phyloP scores from a whole-genome alignment of 1,140 invertebrate genomes.

The Drosophila navojoa region DNA sequence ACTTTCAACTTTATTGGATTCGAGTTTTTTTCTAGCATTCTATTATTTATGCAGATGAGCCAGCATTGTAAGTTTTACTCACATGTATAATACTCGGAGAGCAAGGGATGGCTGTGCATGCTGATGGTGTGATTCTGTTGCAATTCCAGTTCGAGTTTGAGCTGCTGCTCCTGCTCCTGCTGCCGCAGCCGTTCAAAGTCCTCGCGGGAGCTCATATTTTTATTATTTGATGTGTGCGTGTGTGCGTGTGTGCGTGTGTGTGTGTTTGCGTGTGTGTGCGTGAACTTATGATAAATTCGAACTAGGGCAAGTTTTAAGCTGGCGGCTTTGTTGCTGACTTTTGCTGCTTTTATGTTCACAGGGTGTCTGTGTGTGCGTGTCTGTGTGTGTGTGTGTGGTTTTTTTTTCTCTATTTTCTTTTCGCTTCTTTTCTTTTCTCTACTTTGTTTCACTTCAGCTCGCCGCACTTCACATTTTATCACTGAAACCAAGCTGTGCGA shows the following conservation, averaged over 20 bases:
- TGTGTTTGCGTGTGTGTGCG: slow-evolving; percentile 13
- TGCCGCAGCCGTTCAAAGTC: slow-evolving; percentile 32
- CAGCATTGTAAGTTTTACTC: slow-evolving; percentile 34
- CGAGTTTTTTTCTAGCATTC: not conserved
- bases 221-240: slow-evolving; percentile 12
- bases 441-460: slow-evolving; percentile 34
- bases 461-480: slow-evolving; percentile 64
- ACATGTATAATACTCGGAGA: slow-evolving; percentile 75
- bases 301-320: slow-evolving; percentile 46
- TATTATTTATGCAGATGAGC: not conserved
- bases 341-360: slow-evolving; percentile 26
- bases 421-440: not conserved
- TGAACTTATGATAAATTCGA: slow-evolving; percentile 49
- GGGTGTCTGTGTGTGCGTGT: not conserved
- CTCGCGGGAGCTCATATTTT: slow-evolving; percentile 57
- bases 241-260: no score
- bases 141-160: slow-evolving; percentile 26
- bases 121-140: slow-evolving; percentile 45
- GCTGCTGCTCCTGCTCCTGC: slow-evolving; percentile 37
- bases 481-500: slow-evolving; percentile 30
- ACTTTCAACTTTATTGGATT: not conserved
- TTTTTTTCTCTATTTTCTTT: not conserved
- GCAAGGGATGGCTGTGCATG: slow-evolving; percentile 52
- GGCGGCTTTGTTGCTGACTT: slow-evolving; percentile 28
- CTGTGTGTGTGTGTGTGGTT: not conserved